Percentiles rank a stretch among this genome's conserved stretches.
Evolutionary conservation across 2,888 invertebrate species (phyloP).

Genomic region (Agrochola lychnidis): DNA sequence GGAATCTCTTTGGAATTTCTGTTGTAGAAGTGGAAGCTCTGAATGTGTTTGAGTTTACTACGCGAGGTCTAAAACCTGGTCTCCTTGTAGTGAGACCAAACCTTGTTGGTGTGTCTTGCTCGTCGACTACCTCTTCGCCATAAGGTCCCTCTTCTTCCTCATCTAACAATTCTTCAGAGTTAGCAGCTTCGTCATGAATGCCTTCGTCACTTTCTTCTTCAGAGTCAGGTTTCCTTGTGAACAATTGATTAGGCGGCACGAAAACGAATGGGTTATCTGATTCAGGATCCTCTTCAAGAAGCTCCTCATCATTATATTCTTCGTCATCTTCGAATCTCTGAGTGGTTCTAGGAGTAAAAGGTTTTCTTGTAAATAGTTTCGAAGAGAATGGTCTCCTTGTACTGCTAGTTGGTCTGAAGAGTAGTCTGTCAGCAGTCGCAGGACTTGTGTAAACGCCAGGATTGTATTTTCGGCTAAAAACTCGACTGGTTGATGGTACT

Average conservation of each 20-base stretch:
- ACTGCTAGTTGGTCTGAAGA: conserved; percentile 73
- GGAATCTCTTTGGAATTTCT: conserved; percentile 79
- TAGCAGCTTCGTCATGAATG: conserved; percentile 46
- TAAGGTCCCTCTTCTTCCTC: conserved; percentile 74
- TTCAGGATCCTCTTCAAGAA: conserved; percentile 78
- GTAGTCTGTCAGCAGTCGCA: conserved; percentile 79
- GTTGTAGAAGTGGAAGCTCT: conserved; percentile 86
- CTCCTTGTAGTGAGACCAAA: conserved; percentile 78
- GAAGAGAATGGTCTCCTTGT: conserved; percentile 83
- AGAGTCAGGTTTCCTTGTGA: conserved; percentile 82
- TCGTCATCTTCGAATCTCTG: conserved; percentile 81
- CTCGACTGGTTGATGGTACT: conserved; percentile 81
- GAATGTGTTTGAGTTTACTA: conserved; percentile 85
- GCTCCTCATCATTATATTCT: conserved; percentile 82
- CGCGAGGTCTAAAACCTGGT: conserved; percentile 81
- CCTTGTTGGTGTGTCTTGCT: conserved; percentile 69
- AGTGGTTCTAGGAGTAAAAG: conserved; percentile 85
- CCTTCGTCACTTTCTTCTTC: conserved; percentile 70
- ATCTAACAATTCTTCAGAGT: conserved; percentile 70
- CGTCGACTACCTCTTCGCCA: conserved; percentile 73
- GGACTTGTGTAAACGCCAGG: conserved; percentile 88
- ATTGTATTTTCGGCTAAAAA: conserved; percentile 88
- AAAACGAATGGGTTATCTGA: conserved; percentile 84
- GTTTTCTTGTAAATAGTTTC: conserved; percentile 82
- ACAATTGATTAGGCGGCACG: conserved; percentile 85